Evolutionary conservation across 2,797 vertebrate genomes (phyloP).

Genomic region (Remorina albescens): DNA sequence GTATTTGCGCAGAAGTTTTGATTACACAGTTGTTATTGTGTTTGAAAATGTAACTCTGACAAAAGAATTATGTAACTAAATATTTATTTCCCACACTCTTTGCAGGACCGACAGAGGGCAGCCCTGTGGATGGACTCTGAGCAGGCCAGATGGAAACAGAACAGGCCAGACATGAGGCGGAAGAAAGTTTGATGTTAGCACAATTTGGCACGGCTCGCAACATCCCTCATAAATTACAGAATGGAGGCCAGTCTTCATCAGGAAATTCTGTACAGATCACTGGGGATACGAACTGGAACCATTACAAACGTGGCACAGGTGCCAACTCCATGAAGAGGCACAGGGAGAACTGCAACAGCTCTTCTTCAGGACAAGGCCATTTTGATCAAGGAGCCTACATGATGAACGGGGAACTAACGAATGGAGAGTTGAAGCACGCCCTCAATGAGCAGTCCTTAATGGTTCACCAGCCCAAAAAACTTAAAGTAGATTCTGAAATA

Average conservation of each 20-base stretch:
- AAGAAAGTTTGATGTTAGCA: slow-evolving; percentile 92
- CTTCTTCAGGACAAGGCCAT: slow-evolving; percentile 82
- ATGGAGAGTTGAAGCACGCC: slow-evolving; percentile 91
- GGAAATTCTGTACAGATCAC: slow-evolving; percentile 85
- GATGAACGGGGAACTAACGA: slow-evolving; percentile 93
- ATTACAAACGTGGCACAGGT: slow-evolving; percentile 82
- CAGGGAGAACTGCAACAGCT: slow-evolving; percentile 83
- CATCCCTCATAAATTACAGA: slow-evolving; percentile 87
- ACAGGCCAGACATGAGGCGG: slow-evolving; percentile 93
- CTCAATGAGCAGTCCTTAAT: slow-evolving; percentile 88
- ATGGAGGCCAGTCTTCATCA: slow-evolving; percentile 88
- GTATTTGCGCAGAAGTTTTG: neutral
- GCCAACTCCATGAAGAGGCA: slow-evolving; percentile 85
- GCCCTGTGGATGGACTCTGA: slow-evolving; percentile 96
- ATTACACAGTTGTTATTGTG: neutral
- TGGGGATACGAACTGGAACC: slow-evolving; percentile 86
- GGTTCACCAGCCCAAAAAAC: slow-evolving; percentile 89
- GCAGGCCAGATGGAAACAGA: slow-evolving; percentile 99
- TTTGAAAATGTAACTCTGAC: slow-evolving; percentile 2
- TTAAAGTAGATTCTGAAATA: slow-evolving; percentile 85
- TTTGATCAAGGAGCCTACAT: slow-evolving; percentile 84
- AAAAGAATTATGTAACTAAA: slow-evolving; percentile 15
- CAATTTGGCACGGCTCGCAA: slow-evolving; percentile 87
- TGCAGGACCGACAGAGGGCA: slow-evolving; percentile 91
- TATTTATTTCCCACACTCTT: slow-evolving; percentile 43